phyloP scores from a whole-genome alignment of 2,113 vertebrate species.

The Cyphomyrus plagiostoma region DNA sequence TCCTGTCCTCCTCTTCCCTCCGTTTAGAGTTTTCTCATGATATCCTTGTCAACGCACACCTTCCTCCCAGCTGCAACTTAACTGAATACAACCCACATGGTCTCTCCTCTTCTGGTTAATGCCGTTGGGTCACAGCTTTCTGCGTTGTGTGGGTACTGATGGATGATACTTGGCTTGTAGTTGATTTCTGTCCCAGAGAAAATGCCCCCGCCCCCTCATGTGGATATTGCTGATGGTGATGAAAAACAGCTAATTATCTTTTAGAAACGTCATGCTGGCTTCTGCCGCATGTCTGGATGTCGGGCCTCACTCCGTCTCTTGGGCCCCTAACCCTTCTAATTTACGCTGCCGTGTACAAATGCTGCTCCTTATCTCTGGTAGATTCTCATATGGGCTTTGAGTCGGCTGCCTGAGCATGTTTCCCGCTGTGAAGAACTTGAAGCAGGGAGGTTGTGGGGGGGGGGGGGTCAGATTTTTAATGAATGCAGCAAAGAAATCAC shows the following conservation, averaged over 20 bases:
- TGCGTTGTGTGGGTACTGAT: neutral
- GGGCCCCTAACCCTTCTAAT: neutral
- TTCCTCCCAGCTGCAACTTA: neutral
- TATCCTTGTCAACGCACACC: neutral
- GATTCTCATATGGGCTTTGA: neutral
- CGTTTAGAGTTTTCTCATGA: neutral
- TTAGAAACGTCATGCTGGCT: neutral
- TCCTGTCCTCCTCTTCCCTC: neutral
- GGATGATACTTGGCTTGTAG: neutral
- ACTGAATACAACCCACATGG: neutral
- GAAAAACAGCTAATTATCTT: neutral
- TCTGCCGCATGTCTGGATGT: neutral
- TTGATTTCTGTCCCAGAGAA: neutral
- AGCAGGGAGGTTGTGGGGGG: neutral
- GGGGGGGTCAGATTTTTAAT: neutral
- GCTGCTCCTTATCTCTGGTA: neutral
- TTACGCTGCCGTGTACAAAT: neutral
- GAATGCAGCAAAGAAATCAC: neutral
- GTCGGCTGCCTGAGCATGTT: neutral
- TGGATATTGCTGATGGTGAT: neutral
- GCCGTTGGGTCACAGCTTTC: neutral
- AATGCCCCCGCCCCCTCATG: neutral
- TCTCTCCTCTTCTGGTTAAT: neutral
- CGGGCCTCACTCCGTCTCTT: neutral
- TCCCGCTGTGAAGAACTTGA: neutral